Conservation (phyloP, 2,113 vertebrate species). For the Eulemur rufifrons region DNA sequence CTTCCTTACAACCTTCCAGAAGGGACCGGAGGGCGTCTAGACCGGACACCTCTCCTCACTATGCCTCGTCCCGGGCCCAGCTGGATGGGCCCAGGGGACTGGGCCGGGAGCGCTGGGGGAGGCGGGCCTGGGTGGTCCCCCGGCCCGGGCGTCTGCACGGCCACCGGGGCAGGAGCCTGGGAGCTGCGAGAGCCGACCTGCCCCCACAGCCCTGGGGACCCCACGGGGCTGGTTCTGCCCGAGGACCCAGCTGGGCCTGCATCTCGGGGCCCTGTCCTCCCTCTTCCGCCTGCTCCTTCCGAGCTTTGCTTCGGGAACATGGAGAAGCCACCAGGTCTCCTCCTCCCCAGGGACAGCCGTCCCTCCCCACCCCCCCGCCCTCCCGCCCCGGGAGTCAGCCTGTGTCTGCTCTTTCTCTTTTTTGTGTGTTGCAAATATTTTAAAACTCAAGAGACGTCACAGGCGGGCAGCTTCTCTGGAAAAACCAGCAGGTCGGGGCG, state of each 20-base stretch:
- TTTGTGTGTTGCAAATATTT: not conserved
- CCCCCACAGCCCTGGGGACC: no score
- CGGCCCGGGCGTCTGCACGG: no score
- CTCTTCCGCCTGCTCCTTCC: not conserved
- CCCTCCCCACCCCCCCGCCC: no score
- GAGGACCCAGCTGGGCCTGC: no score
- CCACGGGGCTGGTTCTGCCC: no score
- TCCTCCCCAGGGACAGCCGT: not conserved
- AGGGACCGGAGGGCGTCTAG: accelerated
- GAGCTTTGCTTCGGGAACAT: not conserved
- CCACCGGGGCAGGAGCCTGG: no score
- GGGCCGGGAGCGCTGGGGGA: no score
- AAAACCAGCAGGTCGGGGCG: not conserved
- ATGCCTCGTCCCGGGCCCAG: not conserved
- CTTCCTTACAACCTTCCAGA: not conserved
- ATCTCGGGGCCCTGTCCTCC: not conserved
- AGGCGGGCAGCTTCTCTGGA: no score
- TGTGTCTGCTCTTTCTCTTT: not conserved
- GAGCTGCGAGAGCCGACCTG: no score
- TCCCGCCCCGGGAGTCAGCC: not conserved
- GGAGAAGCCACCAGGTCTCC: not conserved
- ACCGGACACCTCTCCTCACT: not conserved
- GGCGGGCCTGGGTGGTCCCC: no score
- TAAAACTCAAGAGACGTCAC: not conserved
- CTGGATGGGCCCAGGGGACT: no score